phyloP scores from a whole-genome alignment of 2,888 invertebrate species.

The Lithosia quadra region DNA sequence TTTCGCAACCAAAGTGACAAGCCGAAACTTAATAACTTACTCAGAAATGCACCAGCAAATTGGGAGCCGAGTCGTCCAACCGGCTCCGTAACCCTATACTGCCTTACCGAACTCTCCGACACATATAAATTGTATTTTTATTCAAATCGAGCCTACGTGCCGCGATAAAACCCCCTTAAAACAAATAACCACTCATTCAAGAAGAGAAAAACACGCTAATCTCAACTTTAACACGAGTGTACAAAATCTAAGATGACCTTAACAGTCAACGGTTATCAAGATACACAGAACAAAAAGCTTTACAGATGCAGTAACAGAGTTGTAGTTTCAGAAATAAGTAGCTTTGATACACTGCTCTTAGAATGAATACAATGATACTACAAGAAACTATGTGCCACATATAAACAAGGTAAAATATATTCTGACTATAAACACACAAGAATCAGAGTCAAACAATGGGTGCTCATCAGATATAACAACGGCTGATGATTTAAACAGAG shows the following conservation, averaged over 20 bases:
- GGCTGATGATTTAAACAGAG: constrained; percentile 65
- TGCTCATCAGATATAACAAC: constrained; percentile 62
- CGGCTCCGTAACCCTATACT: constrained; percentile 84
- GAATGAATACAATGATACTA: constrained; percentile 59
- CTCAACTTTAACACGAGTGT: constrained; percentile 56
- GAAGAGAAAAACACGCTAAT: constrained; percentile 56
- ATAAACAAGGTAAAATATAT: constrained; percentile 67
- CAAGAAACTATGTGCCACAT: constrained; percentile 61
- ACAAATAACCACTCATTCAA: constrained; percentile 80
- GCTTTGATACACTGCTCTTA: constrained; percentile 68
- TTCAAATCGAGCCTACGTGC: constrained; percentile 85
- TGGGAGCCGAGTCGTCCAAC: constrained; percentile 80
- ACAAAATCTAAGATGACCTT: constrained; percentile 60
- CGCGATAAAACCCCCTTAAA: constrained; percentile 82
- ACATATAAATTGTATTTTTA: constrained; percentile 87
- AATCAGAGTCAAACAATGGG: constrained; percentile 61
- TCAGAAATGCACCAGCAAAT: constrained; percentile 85
- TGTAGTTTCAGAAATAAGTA: constrained; percentile 73
- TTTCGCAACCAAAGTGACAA: constrained; percentile 85
- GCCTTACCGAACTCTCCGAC: constrained; percentile 80
- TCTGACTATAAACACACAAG: constrained; percentile 61
- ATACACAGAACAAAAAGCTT: constrained; percentile 72
- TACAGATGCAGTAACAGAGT: constrained; percentile 77
- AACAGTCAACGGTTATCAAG: constrained; percentile 43
- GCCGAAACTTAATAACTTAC: constrained; percentile 87